phyloP scores from a whole-genome alignment of 2,113 vertebrate species.

The Myanophis thanlyinensis region DNA sequence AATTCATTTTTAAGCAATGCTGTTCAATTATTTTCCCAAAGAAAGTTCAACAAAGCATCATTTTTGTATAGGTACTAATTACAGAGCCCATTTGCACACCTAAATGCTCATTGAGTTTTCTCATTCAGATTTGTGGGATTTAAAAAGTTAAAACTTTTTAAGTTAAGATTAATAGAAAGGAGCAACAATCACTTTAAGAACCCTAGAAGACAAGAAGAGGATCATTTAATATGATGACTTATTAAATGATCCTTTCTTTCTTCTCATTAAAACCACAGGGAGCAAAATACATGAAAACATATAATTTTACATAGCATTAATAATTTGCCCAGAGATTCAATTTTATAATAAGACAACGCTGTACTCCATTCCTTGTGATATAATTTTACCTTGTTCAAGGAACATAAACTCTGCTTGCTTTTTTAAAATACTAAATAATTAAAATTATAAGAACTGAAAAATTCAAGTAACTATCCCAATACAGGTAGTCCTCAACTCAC shows the following conservation, averaged over 20 bases:
- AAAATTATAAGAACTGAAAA: neutral
- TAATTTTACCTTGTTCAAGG: neutral
- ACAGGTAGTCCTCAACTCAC: no score
- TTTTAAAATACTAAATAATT: neutral
- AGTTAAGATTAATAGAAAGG: neutral
- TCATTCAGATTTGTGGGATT: neutral
- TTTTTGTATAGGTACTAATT: neutral
- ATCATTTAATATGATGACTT: neutral
- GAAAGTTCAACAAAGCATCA: neutral
- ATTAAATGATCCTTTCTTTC: neutral
- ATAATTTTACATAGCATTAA: neutral
- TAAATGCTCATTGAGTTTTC: neutral
- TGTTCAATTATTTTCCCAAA: neutral
- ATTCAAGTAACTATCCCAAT: neutral
- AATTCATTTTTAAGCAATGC: neutral
- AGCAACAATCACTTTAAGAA: neutral
- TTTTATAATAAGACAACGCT: neutral
- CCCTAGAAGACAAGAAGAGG: neutral
- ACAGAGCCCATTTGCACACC: neutral
- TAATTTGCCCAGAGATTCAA: neutral
- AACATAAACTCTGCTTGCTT: neutral
- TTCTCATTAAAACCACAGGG: neutral
- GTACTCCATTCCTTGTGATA: neutral
- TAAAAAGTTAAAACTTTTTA: neutral
- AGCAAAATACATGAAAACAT: neutral